Evolutionary conservation across 1,140 invertebrate genomes (phyloP).

Genomic region (Drosophila eugracilis): DNA sequence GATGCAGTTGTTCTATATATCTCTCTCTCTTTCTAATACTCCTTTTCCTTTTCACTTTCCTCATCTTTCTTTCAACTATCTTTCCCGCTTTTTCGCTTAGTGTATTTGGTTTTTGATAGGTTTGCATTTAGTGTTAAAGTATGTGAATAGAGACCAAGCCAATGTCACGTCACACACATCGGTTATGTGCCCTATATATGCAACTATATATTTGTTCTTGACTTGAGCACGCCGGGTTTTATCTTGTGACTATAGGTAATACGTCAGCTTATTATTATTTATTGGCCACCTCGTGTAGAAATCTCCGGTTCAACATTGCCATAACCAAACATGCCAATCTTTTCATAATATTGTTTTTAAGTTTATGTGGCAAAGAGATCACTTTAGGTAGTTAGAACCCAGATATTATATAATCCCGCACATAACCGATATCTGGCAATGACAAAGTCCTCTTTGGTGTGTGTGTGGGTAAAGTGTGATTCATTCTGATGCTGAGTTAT

Average conservation of each 20-base stretch:
- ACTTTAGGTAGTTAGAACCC: no score
- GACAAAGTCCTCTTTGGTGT: slow-evolving; percentile 20
- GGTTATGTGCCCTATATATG: slow-evolving; percentile 32
- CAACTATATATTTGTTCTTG: slow-evolving; percentile 5
- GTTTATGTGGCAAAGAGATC: background rate
- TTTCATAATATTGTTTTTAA: no score
- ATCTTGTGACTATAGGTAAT: slow-evolving; percentile 1
- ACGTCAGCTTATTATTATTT: slow-evolving; percentile 15
- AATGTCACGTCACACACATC: slow-evolving; percentile 44
- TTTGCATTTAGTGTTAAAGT: slow-evolving; percentile 9
- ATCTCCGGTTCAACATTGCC: no score
- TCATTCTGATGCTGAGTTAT: slow-evolving; percentile 5
- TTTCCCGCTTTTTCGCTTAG: slow-evolving; percentile 16
- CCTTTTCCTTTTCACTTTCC: slow-evolving; percentile 7
- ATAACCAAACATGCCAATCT: no score
- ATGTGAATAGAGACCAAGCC: slow-evolving; percentile 41
- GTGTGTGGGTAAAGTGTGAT: slow-evolving; percentile 4
- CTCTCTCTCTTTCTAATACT: slow-evolving; percentile 1
- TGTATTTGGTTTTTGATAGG: slow-evolving; percentile 21
- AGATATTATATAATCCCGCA: background rate
- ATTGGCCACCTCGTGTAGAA: background rate
- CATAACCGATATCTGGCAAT: slow-evolving; percentile 22
- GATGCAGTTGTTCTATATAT: slow-evolving; percentile 50
- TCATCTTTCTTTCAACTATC: no score
- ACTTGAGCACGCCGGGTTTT: slow-evolving; percentile 15